Percentiles rank a stretch among this genome's conserved stretches.
These are phyloP conservation scores for Asobara japonica DNA, from an alignment of 1,140 invertebrate genomes.

Conservation along the genomic window DNA sequence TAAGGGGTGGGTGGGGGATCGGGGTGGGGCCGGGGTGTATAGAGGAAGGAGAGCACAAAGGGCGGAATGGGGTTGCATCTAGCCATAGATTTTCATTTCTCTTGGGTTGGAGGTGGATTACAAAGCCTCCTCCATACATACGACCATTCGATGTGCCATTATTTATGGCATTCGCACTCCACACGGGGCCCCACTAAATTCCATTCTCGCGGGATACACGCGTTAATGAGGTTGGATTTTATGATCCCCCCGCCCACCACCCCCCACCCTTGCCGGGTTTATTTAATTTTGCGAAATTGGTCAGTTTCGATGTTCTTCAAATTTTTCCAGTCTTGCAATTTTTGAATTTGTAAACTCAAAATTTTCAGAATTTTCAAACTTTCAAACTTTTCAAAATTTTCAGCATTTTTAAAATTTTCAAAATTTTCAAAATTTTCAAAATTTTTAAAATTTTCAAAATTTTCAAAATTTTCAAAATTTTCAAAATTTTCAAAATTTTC, in stretches of 20 bases:
- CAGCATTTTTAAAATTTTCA: too few species aligned
- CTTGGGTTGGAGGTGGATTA: slow-evolving; percentile 11
- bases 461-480: too few species aligned
- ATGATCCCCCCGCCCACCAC: too few species aligned
- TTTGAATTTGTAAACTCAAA: too few species aligned
- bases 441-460: too few species aligned
- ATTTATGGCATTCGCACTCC: slow-evolving; percentile 2
- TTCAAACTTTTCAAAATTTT: too few species aligned
- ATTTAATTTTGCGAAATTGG: background rate
- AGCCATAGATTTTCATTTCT: slow-evolving; percentile 7
- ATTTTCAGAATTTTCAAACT: too few species aligned
- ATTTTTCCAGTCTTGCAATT: too few species aligned
- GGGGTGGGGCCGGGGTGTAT: too few species aligned
- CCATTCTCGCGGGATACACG: background rate
- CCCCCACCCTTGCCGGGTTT: background rate
- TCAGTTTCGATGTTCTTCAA: too few species aligned
- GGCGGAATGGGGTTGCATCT: slow-evolving; percentile 1
- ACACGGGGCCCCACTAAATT: background rate
- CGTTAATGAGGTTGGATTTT: background rate
- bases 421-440: too few species aligned
- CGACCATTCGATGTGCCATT: slow-evolving; percentile 11
- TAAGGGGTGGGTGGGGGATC: background rate
- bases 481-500: too few species aligned
- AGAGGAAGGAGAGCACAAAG: background rate
- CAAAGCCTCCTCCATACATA: slow-evolving; percentile 10